Evolutionary conservation across 2,888 invertebrate species (phyloP).

Genomic region (Morpho achilles): DNA sequence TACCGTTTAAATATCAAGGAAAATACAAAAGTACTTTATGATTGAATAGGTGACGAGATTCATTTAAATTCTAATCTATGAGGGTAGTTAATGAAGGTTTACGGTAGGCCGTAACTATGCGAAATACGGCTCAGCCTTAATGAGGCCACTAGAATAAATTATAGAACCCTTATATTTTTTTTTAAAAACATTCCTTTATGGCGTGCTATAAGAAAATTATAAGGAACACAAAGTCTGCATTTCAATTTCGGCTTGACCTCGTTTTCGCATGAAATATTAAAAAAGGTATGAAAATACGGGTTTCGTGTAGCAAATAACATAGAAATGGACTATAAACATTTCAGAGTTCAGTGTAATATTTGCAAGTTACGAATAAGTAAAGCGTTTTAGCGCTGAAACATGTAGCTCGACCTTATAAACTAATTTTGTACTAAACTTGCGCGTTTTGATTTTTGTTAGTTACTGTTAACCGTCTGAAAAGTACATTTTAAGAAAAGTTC

Average conservation of each 20-base stretch:
- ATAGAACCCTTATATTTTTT: neutral
- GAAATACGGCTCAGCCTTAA: too few relatives aligned
- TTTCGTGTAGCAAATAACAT: constrained; percentile 16
- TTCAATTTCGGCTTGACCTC: constrained; percentile 13
- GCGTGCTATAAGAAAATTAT: constrained; percentile 8
- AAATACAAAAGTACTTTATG: constrained; percentile 10
- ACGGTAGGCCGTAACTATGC: too few relatives aligned
- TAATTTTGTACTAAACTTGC: constrained; percentile 41
- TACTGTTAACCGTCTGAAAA: neutral
- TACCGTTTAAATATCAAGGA: too few relatives aligned
- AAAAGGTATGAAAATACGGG: constrained; percentile 16
- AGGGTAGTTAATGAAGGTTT: too few relatives aligned
- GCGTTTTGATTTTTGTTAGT: constrained; percentile 40
- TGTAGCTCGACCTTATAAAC: constrained; percentile 27
- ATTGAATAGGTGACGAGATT: constrained; percentile 15
- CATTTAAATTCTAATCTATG: constrained; percentile 19
- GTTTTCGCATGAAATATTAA: constrained; percentile 9
- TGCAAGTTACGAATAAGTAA: constrained; percentile 15
- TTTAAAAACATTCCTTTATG: neutral
- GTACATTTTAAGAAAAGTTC: neutral
- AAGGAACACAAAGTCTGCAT: constrained; percentile 8
- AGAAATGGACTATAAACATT: constrained; percentile 12
- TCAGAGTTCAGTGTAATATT: constrained; percentile 9
- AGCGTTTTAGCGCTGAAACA: constrained; percentile 7
- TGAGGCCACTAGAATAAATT: neutral